These are phyloP conservation scores for Psophia crepitans DNA, from an alignment of 2,113 vertebrate species.

Conservation along the genomic window DNA sequence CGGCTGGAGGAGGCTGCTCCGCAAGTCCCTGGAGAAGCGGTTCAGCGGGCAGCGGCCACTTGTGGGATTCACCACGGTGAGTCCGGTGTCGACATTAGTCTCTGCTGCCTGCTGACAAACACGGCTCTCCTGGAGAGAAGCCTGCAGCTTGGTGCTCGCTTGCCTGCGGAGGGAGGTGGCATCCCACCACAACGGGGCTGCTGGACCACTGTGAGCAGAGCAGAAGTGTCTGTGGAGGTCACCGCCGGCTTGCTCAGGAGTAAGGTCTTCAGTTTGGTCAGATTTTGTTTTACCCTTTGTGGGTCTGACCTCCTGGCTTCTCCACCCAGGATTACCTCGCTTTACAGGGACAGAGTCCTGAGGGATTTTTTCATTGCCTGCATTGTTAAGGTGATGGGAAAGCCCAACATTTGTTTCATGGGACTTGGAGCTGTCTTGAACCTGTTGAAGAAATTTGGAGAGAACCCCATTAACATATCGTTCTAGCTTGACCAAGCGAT, in stretches of 20 bases:
- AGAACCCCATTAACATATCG: background rate
- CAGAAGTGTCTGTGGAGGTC: conserved; percentile 63
- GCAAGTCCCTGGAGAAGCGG: conserved; percentile 7
- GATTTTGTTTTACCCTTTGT: background rate
- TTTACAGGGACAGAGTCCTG: background rate
- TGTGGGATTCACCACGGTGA: background rate
- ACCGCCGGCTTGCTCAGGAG: conserved; percentile 20
- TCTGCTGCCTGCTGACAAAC: conserved; percentile 64
- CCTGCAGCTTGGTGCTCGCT: background rate
- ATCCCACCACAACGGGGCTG: background rate
- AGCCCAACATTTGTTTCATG: conserved; percentile 52
- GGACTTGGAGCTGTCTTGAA: conserved; percentile 71
- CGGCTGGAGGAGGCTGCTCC: background rate
- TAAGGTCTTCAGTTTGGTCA: background rate
- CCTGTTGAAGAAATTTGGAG: conserved; percentile 68
- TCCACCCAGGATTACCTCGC: background rate
- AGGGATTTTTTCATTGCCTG: background rate
- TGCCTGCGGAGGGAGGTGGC: background rate
- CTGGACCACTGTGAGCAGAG: conserved; percentile 20
- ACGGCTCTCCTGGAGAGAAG: background rate
- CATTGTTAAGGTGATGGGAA: conserved; percentile 10
- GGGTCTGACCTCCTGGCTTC: background rate
- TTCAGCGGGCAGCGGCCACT: background rate
- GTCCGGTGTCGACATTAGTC: conserved; percentile 88
- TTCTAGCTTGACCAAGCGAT: too few relatives aligned